Evolutionary conservation across 2,888 invertebrate species (phyloP), one percentile per base, ranked within the genome.

Genomic region (Pseudococcus longispinus): DNA sequence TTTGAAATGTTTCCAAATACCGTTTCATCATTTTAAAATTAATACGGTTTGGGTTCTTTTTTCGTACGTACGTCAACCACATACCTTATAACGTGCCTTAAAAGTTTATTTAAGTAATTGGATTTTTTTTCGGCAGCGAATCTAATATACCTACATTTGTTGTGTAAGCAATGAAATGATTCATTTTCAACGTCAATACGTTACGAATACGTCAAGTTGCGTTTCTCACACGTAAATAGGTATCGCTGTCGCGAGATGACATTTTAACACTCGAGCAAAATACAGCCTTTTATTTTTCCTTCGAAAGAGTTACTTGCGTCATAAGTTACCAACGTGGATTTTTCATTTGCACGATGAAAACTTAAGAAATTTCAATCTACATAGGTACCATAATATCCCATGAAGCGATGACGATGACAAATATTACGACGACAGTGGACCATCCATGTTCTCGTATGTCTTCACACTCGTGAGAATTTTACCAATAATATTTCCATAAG

Each of bases 21-120:
- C 29, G 29, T 29, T 20, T 70, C 29, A 32, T 70, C 70, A 32
- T 29, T 70, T 70, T 13, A 32, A 70, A 70, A 70, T 29, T 29
- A 70, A 70, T 70, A 29, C 29, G 29, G 29, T 29, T 70, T 70
- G 29, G 70, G 60, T 23, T 60, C n/a, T 23, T 9, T 60, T 60
- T 11, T 23, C 20, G 23, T 23, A 23, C 23, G 15, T 55, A 60
- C 60, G 60, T 23, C 60, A 60, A 9, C 23, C 9, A n/a, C n/a
- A 1, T 46, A 46, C 15, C 18, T 5, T 23, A 20, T 20, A 60
- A 51, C 23, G 60, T 23, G 23, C 23, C 60, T 13, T 23, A 29
- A 29, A 70, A 70, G 32, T 70, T 70, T 70, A 70, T 70, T 70
- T 70, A 70, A 70, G 70, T 70, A 70, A 70, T 70, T 70, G 70